A percentile compares a stretch with the other conserved stretches of the same genome.
These are phyloP conservation scores for Mnemiopsis leidyi DNA, from an alignment of 37 sponge, comb jelly and placozoan species.

Conservation along the genomic window DNA sequence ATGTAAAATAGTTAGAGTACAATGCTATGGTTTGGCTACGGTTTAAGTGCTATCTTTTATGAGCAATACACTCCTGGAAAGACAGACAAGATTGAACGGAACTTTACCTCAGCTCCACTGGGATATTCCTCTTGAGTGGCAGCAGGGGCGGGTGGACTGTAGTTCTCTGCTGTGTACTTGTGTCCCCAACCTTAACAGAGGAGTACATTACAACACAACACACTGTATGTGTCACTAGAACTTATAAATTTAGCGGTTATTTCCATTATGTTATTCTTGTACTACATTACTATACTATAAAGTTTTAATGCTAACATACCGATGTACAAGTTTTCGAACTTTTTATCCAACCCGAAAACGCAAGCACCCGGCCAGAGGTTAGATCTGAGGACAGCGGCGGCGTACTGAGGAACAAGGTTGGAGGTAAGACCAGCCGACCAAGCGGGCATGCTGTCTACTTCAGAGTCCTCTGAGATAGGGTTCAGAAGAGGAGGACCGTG, in stretches of 20 bases:
- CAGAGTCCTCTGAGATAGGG: constrained; percentile 81
- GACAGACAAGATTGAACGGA: no score
- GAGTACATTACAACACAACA: no score
- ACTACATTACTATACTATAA: no score
- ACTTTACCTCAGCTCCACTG: constrained; percentile 63
- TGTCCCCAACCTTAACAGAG: constrained; percentile 53
- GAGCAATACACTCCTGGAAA: not conserved
- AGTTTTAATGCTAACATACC: no score
- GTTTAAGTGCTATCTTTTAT: no score
- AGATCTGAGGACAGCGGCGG: constrained; percentile 81
- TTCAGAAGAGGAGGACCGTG: constrained; percentile 91
- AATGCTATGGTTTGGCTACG: no score
- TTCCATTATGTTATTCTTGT: no score
- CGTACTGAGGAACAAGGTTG: constrained; percentile 82
- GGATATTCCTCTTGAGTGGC: constrained; percentile 63
- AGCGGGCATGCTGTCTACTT: constrained; percentile 88
- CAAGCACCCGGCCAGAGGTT: constrained; percentile 98
- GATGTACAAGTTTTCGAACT: constrained; percentile 64
- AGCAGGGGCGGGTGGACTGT: constrained; percentile 61
- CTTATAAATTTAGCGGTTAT: no score
- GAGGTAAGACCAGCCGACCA: constrained; percentile 87
- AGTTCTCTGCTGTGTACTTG: constrained; percentile 59
- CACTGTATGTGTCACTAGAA: no score
- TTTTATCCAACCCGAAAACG: constrained; percentile 75
- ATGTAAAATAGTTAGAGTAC: no score